These are phyloP conservation scores for Cataglyphis cursor DNA, from an alignment of 2,888 invertebrate species.

Conservation along the genomic window DNA sequence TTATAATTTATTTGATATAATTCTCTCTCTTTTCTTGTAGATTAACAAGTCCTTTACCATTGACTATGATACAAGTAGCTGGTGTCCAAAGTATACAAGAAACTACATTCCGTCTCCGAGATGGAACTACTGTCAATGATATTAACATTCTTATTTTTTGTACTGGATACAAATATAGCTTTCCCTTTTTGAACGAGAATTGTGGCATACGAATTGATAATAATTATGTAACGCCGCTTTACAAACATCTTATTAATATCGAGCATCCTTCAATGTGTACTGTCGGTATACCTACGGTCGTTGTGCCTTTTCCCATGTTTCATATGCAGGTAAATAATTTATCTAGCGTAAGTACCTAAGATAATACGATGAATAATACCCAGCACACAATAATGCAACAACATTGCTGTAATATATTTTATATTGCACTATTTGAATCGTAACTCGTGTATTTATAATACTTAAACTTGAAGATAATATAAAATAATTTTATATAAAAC, in stretches of 20 bases:
- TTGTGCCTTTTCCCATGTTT: slow-evolving; percentile 91
- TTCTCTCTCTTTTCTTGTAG: slow-evolving; percentile 58
- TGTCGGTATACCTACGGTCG: slow-evolving; percentile 91
- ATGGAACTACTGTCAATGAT: slow-evolving; percentile 89
- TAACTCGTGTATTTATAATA: not conserved
- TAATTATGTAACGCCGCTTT: slow-evolving; percentile 91
- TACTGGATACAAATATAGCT: slow-evolving; percentile 92
- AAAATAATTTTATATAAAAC: not conserved
- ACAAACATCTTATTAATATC: slow-evolving; percentile 93
- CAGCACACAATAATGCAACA: too few species aligned
- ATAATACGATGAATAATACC: not conserved
- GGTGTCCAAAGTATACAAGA: slow-evolving; percentile 87
- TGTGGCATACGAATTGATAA: slow-evolving; percentile 89
- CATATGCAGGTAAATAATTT: slow-evolving; percentile 90
- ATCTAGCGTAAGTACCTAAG: not conserved
- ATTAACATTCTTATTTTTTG: slow-evolving; percentile 90
- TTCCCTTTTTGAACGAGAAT: slow-evolving; percentile 90
- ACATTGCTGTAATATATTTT: not conserved
- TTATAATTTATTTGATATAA: not conserved
- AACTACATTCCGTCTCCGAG: slow-evolving; percentile 88
- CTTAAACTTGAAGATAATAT: not conserved
- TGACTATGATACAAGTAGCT: slow-evolving; percentile 88
- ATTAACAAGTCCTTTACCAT: slow-evolving; percentile 87
- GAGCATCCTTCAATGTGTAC: slow-evolving; percentile 92
- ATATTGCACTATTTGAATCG: not conserved